These are phyloP conservation scores for Acleris sparsana DNA, from an alignment of 2,888 invertebrate genomes.

Conservation along the genomic window DNA sequence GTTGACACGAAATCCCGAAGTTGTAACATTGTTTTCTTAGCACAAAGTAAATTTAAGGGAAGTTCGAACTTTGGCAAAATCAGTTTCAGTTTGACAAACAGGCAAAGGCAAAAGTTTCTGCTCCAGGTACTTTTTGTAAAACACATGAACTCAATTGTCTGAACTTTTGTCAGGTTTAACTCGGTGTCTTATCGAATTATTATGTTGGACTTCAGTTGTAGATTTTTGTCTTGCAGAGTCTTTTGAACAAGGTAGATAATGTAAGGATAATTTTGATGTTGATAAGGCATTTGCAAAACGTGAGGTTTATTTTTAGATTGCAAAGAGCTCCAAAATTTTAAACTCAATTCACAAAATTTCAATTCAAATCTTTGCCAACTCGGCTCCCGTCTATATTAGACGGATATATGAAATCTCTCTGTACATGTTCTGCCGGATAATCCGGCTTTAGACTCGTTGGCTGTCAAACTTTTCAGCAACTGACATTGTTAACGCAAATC, in stretches of 20 bases:
- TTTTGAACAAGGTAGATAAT: background rate
- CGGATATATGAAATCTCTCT: constrained; percentile 43
- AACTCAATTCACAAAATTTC: background rate
- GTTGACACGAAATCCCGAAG: constrained; percentile 20
- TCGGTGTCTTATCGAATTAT: constrained; percentile 25
- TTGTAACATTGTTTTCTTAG: constrained; percentile 27
- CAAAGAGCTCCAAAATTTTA: too few species aligned
- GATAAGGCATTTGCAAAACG: too few species aligned
- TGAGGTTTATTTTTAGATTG: too few species aligned
- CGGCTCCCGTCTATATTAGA: constrained; percentile 39
- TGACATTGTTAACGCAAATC: constrained; percentile 49
- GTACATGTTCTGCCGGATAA: constrained; percentile 48
- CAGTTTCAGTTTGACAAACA: constrained; percentile 37
- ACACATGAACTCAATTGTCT: constrained; percentile 36
- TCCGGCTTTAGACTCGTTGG: constrained; percentile 49
- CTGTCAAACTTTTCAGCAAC: constrained; percentile 47
- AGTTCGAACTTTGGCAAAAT: constrained; percentile 30
- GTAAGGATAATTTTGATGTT: too few species aligned
- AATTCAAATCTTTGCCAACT: constrained; percentile 14
- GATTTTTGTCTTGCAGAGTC: background rate
- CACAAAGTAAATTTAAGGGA: constrained; percentile 36
- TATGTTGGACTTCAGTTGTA: constrained; percentile 8
- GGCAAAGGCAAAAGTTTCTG: constrained; percentile 32
- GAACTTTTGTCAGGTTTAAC: constrained; percentile 22
- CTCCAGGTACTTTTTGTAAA: constrained; percentile 27